Conservation (phyloP, 2,113 vertebrate species). For the Tauraco erythrolophus region DNA sequence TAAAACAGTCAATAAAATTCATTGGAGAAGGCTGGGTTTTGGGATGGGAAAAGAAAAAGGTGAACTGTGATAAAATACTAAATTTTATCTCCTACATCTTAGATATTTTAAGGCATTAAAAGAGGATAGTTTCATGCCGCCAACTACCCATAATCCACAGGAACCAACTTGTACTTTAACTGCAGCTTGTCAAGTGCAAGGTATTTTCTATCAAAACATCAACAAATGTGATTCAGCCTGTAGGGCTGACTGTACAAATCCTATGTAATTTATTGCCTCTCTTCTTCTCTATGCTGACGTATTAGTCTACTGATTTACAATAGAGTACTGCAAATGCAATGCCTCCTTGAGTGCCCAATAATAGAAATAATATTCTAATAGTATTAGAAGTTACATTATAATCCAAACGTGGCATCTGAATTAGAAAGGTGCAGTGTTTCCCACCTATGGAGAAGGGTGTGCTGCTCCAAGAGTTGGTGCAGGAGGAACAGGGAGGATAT, state of each 20-base stretch:
- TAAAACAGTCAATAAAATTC: background rate
- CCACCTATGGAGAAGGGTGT: background rate
- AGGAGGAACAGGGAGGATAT: background rate
- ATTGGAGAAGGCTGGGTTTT: background rate
- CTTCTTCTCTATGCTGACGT: background rate
- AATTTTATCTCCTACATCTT: background rate
- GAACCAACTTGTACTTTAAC: background rate
- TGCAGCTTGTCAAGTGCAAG: background rate
- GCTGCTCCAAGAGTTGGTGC: background rate
- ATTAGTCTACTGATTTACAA: background rate
- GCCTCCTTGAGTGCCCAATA: background rate
- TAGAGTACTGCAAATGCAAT: background rate
- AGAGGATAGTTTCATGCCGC: background rate
- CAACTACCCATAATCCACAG: background rate
- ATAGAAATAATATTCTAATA: background rate
- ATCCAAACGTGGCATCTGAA: background rate
- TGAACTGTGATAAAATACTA: background rate
- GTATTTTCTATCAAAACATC: constrained; percentile 27
- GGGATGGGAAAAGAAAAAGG: background rate
- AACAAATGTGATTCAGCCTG: background rate
- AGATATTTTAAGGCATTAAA: background rate
- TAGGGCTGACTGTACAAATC: background rate
- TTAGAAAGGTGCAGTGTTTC: background rate
- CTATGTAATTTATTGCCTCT: background rate
- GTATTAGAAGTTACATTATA: background rate